Percentiles rank a stretch among this genome's conserved stretches.
Evolutionary conservation across 2,888 invertebrate species (phyloP).

Genomic region (Ophonus ardosiacus): DNA sequence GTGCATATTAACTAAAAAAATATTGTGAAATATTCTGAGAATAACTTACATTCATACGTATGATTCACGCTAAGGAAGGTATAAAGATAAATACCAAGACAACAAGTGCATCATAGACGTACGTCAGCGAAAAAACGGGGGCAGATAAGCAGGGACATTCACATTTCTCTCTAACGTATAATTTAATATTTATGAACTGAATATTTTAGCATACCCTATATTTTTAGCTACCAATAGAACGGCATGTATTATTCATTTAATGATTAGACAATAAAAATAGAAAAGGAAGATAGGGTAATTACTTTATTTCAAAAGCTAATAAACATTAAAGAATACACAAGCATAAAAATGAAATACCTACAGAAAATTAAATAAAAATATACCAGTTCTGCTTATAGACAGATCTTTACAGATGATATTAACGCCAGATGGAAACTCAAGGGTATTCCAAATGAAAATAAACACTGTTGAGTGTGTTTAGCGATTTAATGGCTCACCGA

Average conservation of each 20-base stretch:
- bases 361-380: too few species aligned
- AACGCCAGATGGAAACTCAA: too few species aligned
- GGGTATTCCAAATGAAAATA: too few species aligned
- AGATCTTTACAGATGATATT: too few species aligned
- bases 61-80: background rate
- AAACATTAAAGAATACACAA: too few species aligned
- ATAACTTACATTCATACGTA: background rate
- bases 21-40: slow-evolving; percentile 4
- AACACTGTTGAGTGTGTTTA: too few species aligned
- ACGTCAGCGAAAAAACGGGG: background rate
- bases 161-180: background rate
- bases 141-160: background rate
- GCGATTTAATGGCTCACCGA: too few species aligned
- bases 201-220: background rate
- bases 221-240: background rate
- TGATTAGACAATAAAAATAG: background rate
- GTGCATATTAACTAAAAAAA: background rate
- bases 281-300: background rate
- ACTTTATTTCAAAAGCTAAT: too few species aligned
- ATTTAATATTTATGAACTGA: background rate
- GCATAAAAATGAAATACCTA: too few species aligned
- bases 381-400: too few species aligned
- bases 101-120: slow-evolving; percentile 4
- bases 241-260: background rate
- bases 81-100: background rate